phyloP scores from a whole-genome alignment of 2,113 vertebrate species.

The Lampris megalopsis region DNA sequence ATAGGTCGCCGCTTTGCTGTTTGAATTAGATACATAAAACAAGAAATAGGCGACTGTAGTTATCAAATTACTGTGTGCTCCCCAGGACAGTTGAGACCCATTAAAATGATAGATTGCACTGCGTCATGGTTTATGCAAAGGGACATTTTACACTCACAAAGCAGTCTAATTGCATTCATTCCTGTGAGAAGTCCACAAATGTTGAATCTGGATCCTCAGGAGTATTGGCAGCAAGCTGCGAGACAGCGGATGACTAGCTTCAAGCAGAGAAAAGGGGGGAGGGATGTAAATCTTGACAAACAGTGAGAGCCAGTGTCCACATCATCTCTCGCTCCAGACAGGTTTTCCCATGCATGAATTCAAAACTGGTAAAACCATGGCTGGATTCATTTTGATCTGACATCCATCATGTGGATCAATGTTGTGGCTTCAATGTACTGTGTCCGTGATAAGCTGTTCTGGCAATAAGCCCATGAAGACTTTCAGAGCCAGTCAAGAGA shows the following conservation, averaged over 20 bases:
- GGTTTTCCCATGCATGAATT: slow-evolving; percentile 82
- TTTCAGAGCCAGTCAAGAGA: slow-evolving; percentile 65
- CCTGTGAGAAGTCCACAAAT: slow-evolving; percentile 77
- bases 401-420: slow-evolving; percentile 77
- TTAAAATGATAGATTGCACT: slow-evolving; percentile 81
- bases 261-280: slow-evolving; percentile 71
- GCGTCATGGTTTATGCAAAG: slow-evolving; percentile 69
- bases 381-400: slow-evolving; percentile 78
- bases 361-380: slow-evolving; percentile 79
- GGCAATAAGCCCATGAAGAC: slow-evolving; percentile 75
- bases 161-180: slow-evolving; percentile 81
- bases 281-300: slow-evolving; percentile 83
- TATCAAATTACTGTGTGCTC: slow-evolving; percentile 72
- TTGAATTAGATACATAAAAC: slow-evolving; percentile 60
- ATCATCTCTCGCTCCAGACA: slow-evolving; percentile 81
- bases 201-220: slow-evolving; percentile 77
- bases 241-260: slow-evolving; percentile 79
- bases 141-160: slow-evolving; percentile 77
- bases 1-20: slow-evolving; percentile 64
- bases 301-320: slow-evolving; percentile 79
- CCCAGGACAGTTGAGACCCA: slow-evolving; percentile 72
- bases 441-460: slow-evolving; percentile 76
- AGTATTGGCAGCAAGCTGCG: slow-evolving; percentile 77
- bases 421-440: slow-evolving; percentile 68
- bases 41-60: slow-evolving; percentile 60